Conservation (phyloP, 23 tunicate genomes). For the Styela plicata region DNA sequence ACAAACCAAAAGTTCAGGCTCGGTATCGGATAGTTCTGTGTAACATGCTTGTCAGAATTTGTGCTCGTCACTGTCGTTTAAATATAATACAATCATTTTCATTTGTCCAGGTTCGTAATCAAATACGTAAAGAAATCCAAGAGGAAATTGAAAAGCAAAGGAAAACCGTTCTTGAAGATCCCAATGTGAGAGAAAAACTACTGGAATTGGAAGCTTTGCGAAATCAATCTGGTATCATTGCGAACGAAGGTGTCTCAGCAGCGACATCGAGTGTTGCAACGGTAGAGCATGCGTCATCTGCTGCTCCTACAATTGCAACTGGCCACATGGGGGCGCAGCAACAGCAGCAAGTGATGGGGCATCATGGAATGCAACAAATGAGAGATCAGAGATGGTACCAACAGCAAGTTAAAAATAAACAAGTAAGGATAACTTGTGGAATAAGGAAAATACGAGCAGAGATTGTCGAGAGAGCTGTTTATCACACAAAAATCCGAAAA, state of each 20-base stretch:
- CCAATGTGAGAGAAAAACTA: constrained; percentile 59
- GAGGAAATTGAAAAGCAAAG: constrained; percentile 87
- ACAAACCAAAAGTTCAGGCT: too few species aligned
- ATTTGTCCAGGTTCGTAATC: constrained; percentile 58
- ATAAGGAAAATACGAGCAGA: too few species aligned
- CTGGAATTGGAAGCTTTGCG: constrained; percentile 80
- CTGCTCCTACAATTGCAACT: constrained; percentile 2
- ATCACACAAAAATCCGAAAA: too few species aligned
- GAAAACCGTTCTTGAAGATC: constrained; percentile 71
- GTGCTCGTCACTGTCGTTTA: not conserved
- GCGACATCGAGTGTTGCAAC: not conserved
- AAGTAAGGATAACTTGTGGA: too few species aligned
- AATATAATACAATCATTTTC: too few species aligned
- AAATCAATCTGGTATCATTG: constrained; percentile 39
- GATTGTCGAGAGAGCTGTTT: too few species aligned
- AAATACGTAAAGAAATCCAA: constrained; percentile 73
- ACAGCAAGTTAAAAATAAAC: constrained; percentile 27
- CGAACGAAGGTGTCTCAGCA: constrained; percentile 18
- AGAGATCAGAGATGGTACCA: constrained; percentile 18
- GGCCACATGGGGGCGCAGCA: constrained; percentile 5
- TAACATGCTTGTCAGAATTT: too few species aligned
- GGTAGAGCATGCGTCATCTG: not conserved
- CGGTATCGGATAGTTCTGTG: too few species aligned
- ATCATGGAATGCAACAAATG: not conserved
- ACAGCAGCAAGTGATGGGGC: constrained; percentile 7